These are phyloP conservation scores for Ichneumoninae sp. DNA, from an alignment of 2,888 invertebrate genomes.

Conservation along the genomic window DNA sequence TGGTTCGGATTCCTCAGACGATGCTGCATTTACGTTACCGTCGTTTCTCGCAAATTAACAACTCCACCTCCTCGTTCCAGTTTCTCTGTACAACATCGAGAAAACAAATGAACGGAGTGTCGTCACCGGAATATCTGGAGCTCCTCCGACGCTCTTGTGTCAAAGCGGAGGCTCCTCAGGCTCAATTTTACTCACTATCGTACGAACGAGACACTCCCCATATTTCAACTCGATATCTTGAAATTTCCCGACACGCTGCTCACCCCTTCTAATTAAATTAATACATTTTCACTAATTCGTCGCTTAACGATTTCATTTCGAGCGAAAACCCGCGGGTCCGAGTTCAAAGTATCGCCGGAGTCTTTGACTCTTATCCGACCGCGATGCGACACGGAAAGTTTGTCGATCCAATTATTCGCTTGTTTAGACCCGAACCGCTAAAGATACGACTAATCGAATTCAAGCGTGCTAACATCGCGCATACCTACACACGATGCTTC, in stretches of 20 bases:
- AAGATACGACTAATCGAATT: slow-evolving; percentile 19
- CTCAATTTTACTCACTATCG: background rate
- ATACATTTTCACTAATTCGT: too few relatives aligned
- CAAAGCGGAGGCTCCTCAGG: background rate
- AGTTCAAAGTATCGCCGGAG: slow-evolving; percentile 20
- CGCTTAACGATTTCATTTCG: too few relatives aligned
- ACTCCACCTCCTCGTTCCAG: slow-evolving; percentile 36
- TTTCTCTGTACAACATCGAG: slow-evolving; percentile 29
- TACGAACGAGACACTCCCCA: background rate
- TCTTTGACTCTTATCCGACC: slow-evolving; percentile 37
- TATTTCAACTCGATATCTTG: too few relatives aligned
- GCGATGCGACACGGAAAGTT: slow-evolving; percentile 7
- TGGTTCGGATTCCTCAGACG: slow-evolving; percentile 33
- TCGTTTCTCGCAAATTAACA: slow-evolving; percentile 52
- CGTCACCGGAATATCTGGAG: slow-evolving; percentile 2
- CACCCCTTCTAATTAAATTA: too few relatives aligned
- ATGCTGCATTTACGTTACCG: slow-evolving; percentile 47
- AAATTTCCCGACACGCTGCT: too few relatives aligned
- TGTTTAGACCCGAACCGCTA: slow-evolving; percentile 49
- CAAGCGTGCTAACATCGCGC: background rate
- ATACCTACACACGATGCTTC: background rate
- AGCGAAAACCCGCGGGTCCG: background rate
- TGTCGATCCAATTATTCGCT: slow-evolving; percentile 38
- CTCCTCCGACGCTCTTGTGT: background rate
- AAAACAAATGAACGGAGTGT: slow-evolving; percentile 32